Evolutionary conservation across 2,113 vertebrate species (phyloP), one percentile per base, ranked within the genome.

Genomic region (rat (Rattus norvegicus)): DNA sequence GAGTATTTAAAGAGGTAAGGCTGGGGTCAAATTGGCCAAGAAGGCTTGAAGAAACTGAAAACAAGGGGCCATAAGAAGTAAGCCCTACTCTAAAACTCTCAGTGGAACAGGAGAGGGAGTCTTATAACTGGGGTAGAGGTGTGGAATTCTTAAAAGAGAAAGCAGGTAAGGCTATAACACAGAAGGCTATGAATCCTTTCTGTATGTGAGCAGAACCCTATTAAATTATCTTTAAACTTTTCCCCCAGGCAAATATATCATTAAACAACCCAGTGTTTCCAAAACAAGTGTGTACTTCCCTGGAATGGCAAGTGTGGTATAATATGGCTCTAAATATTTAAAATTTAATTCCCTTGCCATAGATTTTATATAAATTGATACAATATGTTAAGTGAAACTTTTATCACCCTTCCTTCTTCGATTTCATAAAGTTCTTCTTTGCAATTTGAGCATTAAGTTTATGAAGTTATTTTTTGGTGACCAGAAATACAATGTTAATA

Each of bases 271-370:
- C 4, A 88, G 20, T 10, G 33, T 39, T 77, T 49, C 5, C 59
- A 36, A 79, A 75, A 61, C 39, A 84, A 63, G 3, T 61, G 9
- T 9, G 75, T 19, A 80, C 16, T 67, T 93, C 33, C 69, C 83
- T 70, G 3, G 63, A 52, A 77, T 13, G 94, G 17, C 9, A 91
- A 94, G 11, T 83, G 84, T 75, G 56, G 7, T 33, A 93, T 47
- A 49, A 93, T 61, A 67, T 63, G 33, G 22, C 7, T 73, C 43
- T 93, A n/a, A 13, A 86, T 88, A 20, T n/a, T 26, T 49, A 20
- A 81, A 80, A 75, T 87, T 56, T 91, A 96, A 72, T 94, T 95
- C 63, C 91, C 28, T 59, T 19, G 33, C 88, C 79, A 59, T 61
- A n/a, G 19, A 9, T 91, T 77, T 88, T 54, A 65, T 7, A 77